These are phyloP conservation scores for Cydia amplana DNA, from an alignment of 1,140 invertebrate genomes.

Conservation along the genomic window DNA sequence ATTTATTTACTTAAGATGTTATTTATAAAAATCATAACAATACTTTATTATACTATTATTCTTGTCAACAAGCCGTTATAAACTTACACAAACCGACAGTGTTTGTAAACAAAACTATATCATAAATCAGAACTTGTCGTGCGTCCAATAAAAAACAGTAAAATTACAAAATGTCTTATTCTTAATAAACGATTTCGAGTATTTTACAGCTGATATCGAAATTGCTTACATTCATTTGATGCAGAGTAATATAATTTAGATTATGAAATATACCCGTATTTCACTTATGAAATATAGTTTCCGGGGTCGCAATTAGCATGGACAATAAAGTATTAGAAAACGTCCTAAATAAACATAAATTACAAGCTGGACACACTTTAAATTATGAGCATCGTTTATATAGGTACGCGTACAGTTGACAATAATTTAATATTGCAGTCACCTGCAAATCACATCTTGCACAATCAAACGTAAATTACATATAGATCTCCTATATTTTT, in stretches of 20 bases:
- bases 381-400: conserved; percentile 26
- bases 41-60: too few relatives aligned
- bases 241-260: neutral
- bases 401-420: conserved; percentile 1
- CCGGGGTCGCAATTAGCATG: conserved; percentile 7
- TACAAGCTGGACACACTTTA: neutral
- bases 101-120: too few relatives aligned
- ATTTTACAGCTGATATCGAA: too few relatives aligned
- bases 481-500: too few relatives aligned
- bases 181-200: too few relatives aligned
- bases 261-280: conserved; percentile 6
- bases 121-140: too few relatives aligned
- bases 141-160: too few relatives aligned
- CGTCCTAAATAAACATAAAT: conserved; percentile 21
- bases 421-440: neutral
- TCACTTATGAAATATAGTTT: conserved; percentile 17
- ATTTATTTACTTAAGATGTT: too few relatives aligned
- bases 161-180: too few relatives aligned
- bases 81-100: too few relatives aligned
- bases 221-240: neutral
- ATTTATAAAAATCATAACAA: too few relatives aligned
- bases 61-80: too few relatives aligned
- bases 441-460: neutral
- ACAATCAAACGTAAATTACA: neutral
- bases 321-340: conserved; percentile 30